Conservation (phyloP, 2,113 vertebrate species). For the Sylvia atricapilla region DNA sequence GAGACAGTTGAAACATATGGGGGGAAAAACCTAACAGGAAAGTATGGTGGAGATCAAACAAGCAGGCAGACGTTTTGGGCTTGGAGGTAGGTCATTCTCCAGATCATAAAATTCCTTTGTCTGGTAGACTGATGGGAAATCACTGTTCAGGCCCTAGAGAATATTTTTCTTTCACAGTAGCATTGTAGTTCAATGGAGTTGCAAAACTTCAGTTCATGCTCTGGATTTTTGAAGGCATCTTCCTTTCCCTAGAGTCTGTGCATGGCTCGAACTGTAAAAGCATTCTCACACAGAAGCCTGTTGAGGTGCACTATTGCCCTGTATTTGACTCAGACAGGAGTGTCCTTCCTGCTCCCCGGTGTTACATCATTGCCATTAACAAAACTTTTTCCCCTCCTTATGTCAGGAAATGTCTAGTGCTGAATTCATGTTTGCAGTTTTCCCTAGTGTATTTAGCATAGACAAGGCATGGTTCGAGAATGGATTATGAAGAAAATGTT, state of each 20-base stretch:
- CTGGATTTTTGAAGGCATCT: not conserved
- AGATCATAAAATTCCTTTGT: conserved; percentile 13
- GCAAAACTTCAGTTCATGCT: not conserved
- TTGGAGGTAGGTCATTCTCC: not conserved
- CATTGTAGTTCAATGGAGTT: not conserved
- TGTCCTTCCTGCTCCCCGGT: not conserved
- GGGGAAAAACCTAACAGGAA: not conserved
- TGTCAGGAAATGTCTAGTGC: not conserved
- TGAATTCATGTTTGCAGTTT: not conserved
- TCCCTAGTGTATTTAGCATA: not conserved
- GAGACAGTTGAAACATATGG: not conserved
- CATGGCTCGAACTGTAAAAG: not conserved
- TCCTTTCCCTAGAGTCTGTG: not conserved
- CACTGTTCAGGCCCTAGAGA: not conserved
- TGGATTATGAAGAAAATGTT: not conserved
- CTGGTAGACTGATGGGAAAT: not conserved
- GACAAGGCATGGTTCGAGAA: not conserved
- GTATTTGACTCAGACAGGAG: not conserved
- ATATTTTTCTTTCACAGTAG: not conserved
- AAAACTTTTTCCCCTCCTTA: not conserved
- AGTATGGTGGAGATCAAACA: conserved; percentile 34
- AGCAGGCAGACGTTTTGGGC: not conserved
- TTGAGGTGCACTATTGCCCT: not conserved
- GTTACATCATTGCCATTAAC: not conserved
- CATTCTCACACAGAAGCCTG: not conserved